phyloP scores from a whole-genome alignment of 2,797 vertebrate species.

The Prionace glauca region DNA sequence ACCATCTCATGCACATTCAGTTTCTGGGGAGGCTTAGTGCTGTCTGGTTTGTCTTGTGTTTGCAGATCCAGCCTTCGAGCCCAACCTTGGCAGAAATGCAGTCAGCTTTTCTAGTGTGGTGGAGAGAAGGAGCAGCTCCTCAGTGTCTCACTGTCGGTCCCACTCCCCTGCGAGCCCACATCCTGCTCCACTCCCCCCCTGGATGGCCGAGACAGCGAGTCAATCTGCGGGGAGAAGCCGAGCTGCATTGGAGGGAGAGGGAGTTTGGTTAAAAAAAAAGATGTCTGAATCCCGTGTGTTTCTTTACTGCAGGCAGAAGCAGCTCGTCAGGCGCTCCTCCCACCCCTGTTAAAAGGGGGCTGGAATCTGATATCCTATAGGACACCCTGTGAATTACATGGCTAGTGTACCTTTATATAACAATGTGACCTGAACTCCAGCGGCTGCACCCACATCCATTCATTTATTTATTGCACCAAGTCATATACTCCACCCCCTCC shows the following conservation, averaged over 20 bases:
- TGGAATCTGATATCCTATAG: neutral
- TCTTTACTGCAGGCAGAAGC: neutral
- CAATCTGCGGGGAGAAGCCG: neutral
- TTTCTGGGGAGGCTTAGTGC: neutral
- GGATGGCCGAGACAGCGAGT: neutral
- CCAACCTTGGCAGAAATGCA: neutral
- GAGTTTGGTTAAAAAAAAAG: neutral
- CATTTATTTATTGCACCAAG: neutral
- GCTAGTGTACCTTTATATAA: neutral
- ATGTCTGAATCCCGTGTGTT: constrained; percentile 7
- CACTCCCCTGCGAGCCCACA: neutral
- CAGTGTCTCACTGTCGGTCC: neutral
- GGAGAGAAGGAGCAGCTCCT: neutral
- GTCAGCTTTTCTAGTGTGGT: neutral
- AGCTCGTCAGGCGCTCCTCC: constrained; percentile 12
- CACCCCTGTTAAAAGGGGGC: neutral
- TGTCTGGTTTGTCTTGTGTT: neutral
- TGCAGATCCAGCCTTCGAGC: neutral
- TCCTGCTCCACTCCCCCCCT: neutral
- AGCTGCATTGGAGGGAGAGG: constrained; percentile 9
- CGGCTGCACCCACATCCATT: neutral
- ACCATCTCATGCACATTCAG: neutral
- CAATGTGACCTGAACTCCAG: neutral
- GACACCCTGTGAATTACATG: constrained; percentile 4
- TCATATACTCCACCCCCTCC: neutral